Evolutionary conservation across 2,113 vertebrate species (phyloP).

Genomic region (Xenopus borealis): DNA sequence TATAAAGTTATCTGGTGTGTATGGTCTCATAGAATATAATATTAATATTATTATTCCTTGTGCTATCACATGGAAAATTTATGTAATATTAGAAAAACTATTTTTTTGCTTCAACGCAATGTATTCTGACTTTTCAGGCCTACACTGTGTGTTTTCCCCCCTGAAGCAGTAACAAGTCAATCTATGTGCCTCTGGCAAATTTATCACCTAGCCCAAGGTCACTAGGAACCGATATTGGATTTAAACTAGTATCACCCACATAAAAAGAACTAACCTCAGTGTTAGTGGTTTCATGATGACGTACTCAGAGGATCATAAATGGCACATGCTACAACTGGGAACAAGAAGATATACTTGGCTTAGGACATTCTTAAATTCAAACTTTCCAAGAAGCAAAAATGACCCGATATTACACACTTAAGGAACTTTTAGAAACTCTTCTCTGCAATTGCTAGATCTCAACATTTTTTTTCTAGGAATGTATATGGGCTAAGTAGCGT

Average conservation of each 20-base stretch:
- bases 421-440: neutral
- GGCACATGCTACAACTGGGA: conserved; percentile 6
- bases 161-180: conserved; percentile 21
- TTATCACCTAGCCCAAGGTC: conserved; percentile 22
- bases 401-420: conserved; percentile 6
- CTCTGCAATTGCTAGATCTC: conserved; percentile 17
- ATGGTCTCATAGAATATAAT: too few relatives aligned
- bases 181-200: conserved; percentile 22
- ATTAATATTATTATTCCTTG: too few relatives aligned
- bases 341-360: conserved; percentile 14
- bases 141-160: neutral
- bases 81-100: too few relatives aligned
- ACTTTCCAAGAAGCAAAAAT: neutral
- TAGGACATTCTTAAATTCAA: conserved; percentile 29
- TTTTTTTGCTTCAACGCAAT: too few relatives aligned
- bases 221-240: conserved; percentile 27
- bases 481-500: neutral
- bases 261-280: conserved; percentile 11
- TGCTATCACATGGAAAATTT: too few relatives aligned
- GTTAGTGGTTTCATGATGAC: conserved; percentile 27
- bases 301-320: conserved; percentile 20
- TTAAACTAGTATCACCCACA: conserved; percentile 23
- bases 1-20: too few relatives aligned
- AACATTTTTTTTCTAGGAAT: neutral
- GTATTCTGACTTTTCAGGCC: too few relatives aligned